Evolutionary conservation across 2,113 vertebrate species (phyloP), one percentile per base, ranked within the genome.

Genomic region (Sclerurus mexicanus): DNA sequence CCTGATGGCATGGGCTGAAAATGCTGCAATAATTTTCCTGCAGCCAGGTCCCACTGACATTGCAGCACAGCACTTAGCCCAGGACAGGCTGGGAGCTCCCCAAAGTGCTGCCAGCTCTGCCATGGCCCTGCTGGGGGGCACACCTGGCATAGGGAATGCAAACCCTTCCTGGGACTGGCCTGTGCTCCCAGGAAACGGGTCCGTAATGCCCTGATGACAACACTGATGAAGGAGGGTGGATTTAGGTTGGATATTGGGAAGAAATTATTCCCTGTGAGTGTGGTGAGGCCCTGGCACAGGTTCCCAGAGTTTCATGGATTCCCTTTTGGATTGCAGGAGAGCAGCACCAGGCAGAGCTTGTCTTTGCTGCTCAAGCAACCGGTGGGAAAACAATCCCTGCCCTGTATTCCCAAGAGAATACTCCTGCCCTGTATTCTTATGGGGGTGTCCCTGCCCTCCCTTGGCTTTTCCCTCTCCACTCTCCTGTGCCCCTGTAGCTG

Each of bases 361-460:
- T 4, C 39, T 47, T 5, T 16, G 52, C 33, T 33, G 0, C 46
- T 46, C 4, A 4, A 19, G 17, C 2, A 11, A 16, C 6, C 0
- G 1, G 9, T 14, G 44, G 37, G 60, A 21, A 25, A 33, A 3
- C 14, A 7, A 20, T 8, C 15, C 24, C 7, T 4, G 7, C 2
- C 31, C 9, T 2, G 11, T 2, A 4, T 1, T 6, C 10, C 2
- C 2, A 4, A 8, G 13, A 47, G 39, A 27, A 5, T 3, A 8
- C 1, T 17, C 12, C 52, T 19, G 59, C 33, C 28, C 28, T 2
- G 11, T 2, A 4, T 1, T 6, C 10, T 3, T 2, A 4, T 9
- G 13, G 59, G 44, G 31, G 5, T 2, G 12, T 1, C 20, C 14
- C 52, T 22, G 59, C 33, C 28, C 28, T 28, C 4, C 35, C 42